Percentiles rank a stretch among this genome's conserved stretches.
These are phyloP conservation scores for Sesamia inferens DNA, from an alignment of 2,888 invertebrate species.

Conservation along the genomic window DNA sequence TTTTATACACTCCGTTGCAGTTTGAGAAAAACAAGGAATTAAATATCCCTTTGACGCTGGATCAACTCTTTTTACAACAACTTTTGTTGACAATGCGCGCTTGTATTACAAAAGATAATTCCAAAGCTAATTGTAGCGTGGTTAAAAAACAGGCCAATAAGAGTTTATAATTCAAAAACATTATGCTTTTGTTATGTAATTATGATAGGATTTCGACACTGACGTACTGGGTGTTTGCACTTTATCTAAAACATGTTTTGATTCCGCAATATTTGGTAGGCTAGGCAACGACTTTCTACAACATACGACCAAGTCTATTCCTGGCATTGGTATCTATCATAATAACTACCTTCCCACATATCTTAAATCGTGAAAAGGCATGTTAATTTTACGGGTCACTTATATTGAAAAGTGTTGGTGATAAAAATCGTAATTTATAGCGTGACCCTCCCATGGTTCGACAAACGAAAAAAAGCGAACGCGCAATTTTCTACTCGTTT, in stretches of 20 bases:
- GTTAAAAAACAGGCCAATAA: neutral
- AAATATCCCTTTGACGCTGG: conserved; percentile 68
- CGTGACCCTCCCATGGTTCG: conserved; percentile 65
- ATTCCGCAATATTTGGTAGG: neutral
- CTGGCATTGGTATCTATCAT: conserved; percentile 26
- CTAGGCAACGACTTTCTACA: neutral
- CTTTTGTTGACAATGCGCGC: conserved; percentile 25
- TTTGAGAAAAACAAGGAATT: conserved; percentile 75
- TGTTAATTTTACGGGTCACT: conserved; percentile 71
- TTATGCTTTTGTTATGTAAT: neutral
- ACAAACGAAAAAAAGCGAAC: conserved; percentile 59
- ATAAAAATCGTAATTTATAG: conserved; percentile 72
- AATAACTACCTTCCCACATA: conserved; percentile 41
- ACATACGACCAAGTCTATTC: conserved; percentile 12
- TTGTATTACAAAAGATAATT: conserved; percentile 23
- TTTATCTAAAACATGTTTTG: neutral
- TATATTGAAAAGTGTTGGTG: conserved; percentile 70
- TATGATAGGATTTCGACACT: neutral
- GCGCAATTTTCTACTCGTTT: conserved; percentile 63
- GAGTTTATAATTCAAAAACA: neutral
- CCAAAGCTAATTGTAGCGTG: neutral
- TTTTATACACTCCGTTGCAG: conserved; percentile 77
- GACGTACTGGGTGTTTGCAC: neutral
- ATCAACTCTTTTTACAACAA: conserved; percentile 63
- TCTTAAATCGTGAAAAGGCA: conserved; percentile 58